Evolutionary conservation across 2,113 vertebrate genomes (phyloP), one percentile per base, ranked within the genome.

Genomic region (Tetrao urogallus): DNA sequence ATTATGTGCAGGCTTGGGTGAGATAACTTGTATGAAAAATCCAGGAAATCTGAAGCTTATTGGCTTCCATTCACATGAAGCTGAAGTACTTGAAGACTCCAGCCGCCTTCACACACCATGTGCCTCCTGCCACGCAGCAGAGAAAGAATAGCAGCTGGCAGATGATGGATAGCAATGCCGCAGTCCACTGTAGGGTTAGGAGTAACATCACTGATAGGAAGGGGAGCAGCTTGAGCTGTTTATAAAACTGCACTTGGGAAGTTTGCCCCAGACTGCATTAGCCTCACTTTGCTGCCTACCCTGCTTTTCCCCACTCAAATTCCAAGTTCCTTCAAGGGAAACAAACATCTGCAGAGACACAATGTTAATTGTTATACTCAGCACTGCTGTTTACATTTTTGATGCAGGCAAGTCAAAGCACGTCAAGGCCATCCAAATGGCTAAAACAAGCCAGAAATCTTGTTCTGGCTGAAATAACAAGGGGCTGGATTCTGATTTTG

Each of bases 371-470:
- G 95, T 96, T 97, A 92, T 90, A 92, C 95, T 95, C 90, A 89
- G 94, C 5, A 38, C 67, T 63, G 93, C 92, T 95, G 95, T 97
- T 97, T 97, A 97, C 95, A 96, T 96, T 97, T 95, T 88, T 93
- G 74, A 79, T 93, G 77, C 80, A 64, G 65, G 69, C 90, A 27
- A 93, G 95, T 95, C 95, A 96, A 94, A 97, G 95, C 93, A 96
- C 57, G 80, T 97, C 93, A 95, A 96, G 89, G 81, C 86, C 81
- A 50, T 80, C 38, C 81, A 42, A 85, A 67, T 72, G 86, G 86
- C 86, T 95, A 94, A 95, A 97, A 87, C 90, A 96, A 97, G 91
- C 82, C 91, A 95, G 91, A 69, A 90, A 84, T 85, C 86, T 80
- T 47, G 34, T 86, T 91, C 92, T 7, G 66, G 65, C 84, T 79